Conservation (phyloP, 2,888 invertebrate genomes). For the Hyles lineata region DNA sequence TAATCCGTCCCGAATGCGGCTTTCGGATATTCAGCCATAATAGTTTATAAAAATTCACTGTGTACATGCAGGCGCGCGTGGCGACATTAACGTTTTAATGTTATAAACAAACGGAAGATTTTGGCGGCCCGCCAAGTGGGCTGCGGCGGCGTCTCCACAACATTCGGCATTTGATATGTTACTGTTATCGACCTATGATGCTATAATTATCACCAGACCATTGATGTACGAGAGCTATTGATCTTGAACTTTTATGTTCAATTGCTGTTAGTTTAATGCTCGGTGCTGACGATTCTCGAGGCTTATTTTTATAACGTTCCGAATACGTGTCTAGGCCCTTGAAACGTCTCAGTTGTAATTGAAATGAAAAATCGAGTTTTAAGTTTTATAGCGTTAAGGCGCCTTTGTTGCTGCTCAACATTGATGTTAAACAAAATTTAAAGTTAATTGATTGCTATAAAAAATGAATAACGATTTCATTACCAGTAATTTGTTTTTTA, state of each 20-base stretch:
- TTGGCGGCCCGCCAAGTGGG: conserved; percentile 76
- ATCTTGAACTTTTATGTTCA: conserved; percentile 27
- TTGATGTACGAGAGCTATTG: conserved; percentile 25
- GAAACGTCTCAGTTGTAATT: neutral
- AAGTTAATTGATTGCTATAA: neutral
- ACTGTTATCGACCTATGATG: conserved; percentile 59
- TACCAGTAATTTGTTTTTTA: no score
- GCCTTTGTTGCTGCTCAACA: no score
- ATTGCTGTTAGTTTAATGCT: conserved; percentile 2
- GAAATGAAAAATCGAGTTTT: neutral
- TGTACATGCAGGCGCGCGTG: conserved; percentile 34
- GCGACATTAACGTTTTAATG: conserved; percentile 62
- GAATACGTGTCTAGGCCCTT: neutral
- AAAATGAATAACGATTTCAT: no score
- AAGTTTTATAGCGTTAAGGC: neutral
- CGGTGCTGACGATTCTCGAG: neutral
- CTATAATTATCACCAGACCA: conserved; percentile 37
- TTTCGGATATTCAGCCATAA: conserved; percentile 14
- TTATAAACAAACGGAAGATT: conserved; percentile 78
- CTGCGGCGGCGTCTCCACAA: conserved; percentile 53
- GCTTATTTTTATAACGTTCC: neutral
- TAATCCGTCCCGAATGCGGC: conserved; percentile 1
- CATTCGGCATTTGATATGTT: conserved; percentile 60
- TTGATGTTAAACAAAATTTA: neutral
- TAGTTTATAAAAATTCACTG: conserved; percentile 19